Evolutionary conservation across 2,113 vertebrate genomes (phyloP), one percentile per base, ranked within the genome.

Genomic region (Trematomus loennbergii): DNA sequence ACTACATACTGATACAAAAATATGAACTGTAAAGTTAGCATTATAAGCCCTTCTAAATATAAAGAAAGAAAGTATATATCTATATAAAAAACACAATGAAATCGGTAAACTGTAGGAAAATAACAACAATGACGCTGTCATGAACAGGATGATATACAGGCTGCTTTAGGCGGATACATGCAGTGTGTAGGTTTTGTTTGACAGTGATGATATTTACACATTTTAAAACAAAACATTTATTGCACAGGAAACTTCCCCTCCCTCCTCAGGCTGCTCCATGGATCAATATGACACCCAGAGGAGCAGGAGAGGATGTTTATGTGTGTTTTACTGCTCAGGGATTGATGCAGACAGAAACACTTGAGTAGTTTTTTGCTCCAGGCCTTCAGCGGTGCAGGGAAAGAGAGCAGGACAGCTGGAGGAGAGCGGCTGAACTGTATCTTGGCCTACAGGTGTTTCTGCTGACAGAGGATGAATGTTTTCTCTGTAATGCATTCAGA

Each of bases 381-480:
- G 48, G 58, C 65, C 64, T 15, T 65, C 63, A 40, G 58, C 69
- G 17, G 66, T 15, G 52, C 8, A 18, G n/a, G n/a, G 72, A 82
- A 74, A 73, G 72, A 61, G 76, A 85, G 85, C 61, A 57, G 75
- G 62, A 67, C 79, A 8, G 62, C 10, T 2, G 76, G 85, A 60
- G 48, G 40, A 45, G 67, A 79, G 53, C 59, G 75, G 40, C 17
- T 80, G 79, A 67, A 82, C 75, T 77, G 86, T 69, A 76, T 75
- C 86, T 46, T 64, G 55, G 81, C 25, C 46, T 81, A 81, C 81
- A 87, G 86, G 86, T 84, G 82, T 82, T 25, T 43, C 61, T 62
- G 70, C 69, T 79, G 83, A 75, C 83, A 58, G 86, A 15, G 71
- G 67, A 79, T 85, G 76, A 77, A 54, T 73, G 82, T 71, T 79